phyloP scores from a whole-genome alignment of 2,113 vertebrate genomes.

The Candoia aspera region DNA sequence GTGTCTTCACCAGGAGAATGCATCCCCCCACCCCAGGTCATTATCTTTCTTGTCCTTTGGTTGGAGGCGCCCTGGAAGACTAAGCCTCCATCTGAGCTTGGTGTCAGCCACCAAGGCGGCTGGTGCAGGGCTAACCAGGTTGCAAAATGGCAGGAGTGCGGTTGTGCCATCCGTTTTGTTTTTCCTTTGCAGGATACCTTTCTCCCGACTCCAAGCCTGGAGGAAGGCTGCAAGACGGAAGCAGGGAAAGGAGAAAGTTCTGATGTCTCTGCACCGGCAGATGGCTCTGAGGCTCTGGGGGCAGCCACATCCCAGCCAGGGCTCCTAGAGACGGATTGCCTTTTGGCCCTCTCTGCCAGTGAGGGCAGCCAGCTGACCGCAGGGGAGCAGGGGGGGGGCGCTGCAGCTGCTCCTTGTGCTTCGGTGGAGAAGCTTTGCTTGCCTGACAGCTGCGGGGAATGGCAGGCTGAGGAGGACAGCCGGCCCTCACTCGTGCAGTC shows the following conservation, averaged over 20 bases:
- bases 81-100: neutral
- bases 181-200: constrained; percentile 85
- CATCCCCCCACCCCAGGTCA: neutral
- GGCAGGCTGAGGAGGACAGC: constrained; percentile 35
- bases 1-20: neutral
- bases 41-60: neutral
- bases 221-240: constrained; percentile 55
- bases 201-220: constrained; percentile 84
- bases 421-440: constrained; percentile 41
- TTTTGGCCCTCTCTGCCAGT: constrained; percentile 79
- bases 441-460: constrained; percentile 28
- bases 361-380: constrained; percentile 65
- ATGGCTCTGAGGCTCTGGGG: constrained; percentile 52
- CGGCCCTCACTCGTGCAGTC: constrained; percentile 36
- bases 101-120: neutral
- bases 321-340: constrained; percentile 68
- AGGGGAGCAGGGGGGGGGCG: constrained; percentile 69
- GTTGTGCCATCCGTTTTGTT: constrained; percentile 14
- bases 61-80: neutral
- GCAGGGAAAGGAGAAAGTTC: constrained; percentile 56
- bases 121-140: too few relatives aligned
- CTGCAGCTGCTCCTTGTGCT: constrained; percentile 31
- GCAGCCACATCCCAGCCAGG: constrained; percentile 49
- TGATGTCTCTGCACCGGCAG: constrained; percentile 46
- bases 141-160: too few relatives aligned